Evolutionary conservation across 2,113 vertebrate species (phyloP).

Genomic region (Gambusia holbrooki): DNA sequence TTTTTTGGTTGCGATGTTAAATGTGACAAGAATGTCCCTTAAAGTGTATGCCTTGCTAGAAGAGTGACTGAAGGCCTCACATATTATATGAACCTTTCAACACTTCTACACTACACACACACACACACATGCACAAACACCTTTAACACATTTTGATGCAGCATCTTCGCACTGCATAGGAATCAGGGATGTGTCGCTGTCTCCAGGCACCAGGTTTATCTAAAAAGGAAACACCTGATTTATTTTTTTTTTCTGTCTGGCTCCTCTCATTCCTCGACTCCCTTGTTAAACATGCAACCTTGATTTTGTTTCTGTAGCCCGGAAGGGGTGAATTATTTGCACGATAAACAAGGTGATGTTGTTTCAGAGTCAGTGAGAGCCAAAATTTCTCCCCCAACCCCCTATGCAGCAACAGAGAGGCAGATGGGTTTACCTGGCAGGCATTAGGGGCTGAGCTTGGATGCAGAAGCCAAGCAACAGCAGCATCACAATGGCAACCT

Average conservation of each 20-base stretch:
- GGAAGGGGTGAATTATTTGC: slow-evolving; percentile 77
- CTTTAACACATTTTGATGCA: slow-evolving; percentile 54
- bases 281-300: slow-evolving; percentile 75
- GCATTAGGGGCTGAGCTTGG: slow-evolving; percentile 52
- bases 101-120: slow-evolving; percentile 5
- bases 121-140: slow-evolving; percentile 4
- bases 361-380: slow-evolving; percentile 67
- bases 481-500: slow-evolving; percentile 48
- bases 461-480: slow-evolving; percentile 46
- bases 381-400: slow-evolving; percentile 37
- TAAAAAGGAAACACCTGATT: slow-evolving; percentile 74
- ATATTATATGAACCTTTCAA: slow-evolving; percentile 13
- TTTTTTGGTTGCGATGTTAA: slow-evolving; percentile 64
- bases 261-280: slow-evolving; percentile 63
- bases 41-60: slow-evolving; percentile 54
- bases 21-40: slow-evolving; percentile 63
- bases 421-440: slow-evolving; percentile 71
- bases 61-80: slow-evolving; percentile 70
- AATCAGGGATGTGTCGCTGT: slow-evolving; percentile 72
- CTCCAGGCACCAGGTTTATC: slow-evolving; percentile 73
- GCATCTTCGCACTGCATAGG: slow-evolving; percentile 69
- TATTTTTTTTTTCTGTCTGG: slow-evolving; percentile 33
- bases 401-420: slow-evolving; percentile 58
- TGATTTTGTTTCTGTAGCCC: slow-evolving; percentile 70
- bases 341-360: slow-evolving; percentile 79